Evolutionary conservation across 1,140 invertebrate genomes (phyloP), one percentile per base, ranked within the genome.

Genomic region (Listronotus oregonensis): DNA sequence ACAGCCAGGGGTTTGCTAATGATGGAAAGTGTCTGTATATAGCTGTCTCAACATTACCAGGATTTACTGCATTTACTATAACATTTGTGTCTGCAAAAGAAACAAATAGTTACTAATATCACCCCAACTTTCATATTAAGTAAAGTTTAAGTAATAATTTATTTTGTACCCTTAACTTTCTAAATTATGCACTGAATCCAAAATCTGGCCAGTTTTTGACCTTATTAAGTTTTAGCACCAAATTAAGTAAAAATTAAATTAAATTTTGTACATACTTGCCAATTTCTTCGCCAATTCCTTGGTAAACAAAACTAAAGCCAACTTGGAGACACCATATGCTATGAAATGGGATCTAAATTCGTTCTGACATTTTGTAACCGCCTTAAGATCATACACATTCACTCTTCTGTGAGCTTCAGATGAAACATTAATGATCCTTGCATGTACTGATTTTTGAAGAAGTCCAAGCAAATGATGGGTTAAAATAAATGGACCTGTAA

Each of bases 11-110:
- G 51, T 78, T 79, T 42, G 62, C 68, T 17, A 77, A 49, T n/a
- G 63, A 68, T 27, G 77, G 76, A 66, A 76, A 80, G 58, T 79
- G 56, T 31, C 78, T 64, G 61, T 71, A 78, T 43, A 81, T 76
- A 2, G 51, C 15, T 3, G 79, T 80, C 66, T 80, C 77, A 7
- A 74, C 73, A 49, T 79, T 79, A 42, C 80, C 80, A 18, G 80
- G 80, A 68, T 81, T 73, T n/a, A 74, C 79, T 56, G 73, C 73
- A 52, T 78, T 75, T 17, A 77, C 72, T 12, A 74, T 67, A 37
- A 80, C 66, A 42, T 75, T 76, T 49, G 76, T 73, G 50, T 69
- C 76, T 77, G 56, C 57, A 77, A 74, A 34, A 65, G 57, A 49
- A 58, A 55, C 32, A 34, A 37, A 37, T 8, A 37, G 11, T 37